A percentile compares a stretch with the other conserved stretches of the same genome.
Conservation (phyloP, 2,113 vertebrate species). For the Ictalurus punctatus region DNA sequence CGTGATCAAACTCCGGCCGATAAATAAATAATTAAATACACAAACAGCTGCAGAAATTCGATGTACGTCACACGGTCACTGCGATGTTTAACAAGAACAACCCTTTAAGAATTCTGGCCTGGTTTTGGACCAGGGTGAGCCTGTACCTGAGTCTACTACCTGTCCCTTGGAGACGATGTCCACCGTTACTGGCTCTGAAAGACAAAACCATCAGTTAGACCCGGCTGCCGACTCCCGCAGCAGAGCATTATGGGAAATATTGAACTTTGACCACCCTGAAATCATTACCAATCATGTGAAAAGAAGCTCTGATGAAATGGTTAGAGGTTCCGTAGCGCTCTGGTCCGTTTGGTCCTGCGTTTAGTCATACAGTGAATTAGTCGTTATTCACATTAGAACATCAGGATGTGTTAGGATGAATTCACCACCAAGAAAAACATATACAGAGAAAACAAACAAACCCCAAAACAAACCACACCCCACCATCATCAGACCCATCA, state of each 20-base stretch:
- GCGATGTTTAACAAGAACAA: not conserved
- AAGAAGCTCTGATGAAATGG: not conserved
- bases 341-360: not conserved
- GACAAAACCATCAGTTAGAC: slow-evolving; percentile 83
- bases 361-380: slow-evolving; percentile 8
- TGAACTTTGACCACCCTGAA: not conserved
- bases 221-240: not conserved
- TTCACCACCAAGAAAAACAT: not conserved
- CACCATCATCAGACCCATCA: slow-evolving; percentile 41
- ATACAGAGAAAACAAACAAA: not conserved
- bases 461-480: not conserved
- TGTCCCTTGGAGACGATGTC: slow-evolving; percentile 87
- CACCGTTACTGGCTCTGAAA: slow-evolving; percentile 92
- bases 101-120: not conserved
- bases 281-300: slow-evolving; percentile 10
- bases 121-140: not conserved
- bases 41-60: not conserved
- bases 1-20: not conserved
- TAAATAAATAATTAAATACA: too few species aligned
- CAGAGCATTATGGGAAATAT: slow-evolving; percentile 32
- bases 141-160: slow-evolving; percentile 94
- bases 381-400: not conserved
- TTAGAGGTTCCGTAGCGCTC: not conserved
- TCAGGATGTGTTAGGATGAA: not conserved
- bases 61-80: not conserved